phyloP scores from a whole-genome alignment of 2,888 invertebrate genomes.

The Perizoma affinitatum region DNA sequence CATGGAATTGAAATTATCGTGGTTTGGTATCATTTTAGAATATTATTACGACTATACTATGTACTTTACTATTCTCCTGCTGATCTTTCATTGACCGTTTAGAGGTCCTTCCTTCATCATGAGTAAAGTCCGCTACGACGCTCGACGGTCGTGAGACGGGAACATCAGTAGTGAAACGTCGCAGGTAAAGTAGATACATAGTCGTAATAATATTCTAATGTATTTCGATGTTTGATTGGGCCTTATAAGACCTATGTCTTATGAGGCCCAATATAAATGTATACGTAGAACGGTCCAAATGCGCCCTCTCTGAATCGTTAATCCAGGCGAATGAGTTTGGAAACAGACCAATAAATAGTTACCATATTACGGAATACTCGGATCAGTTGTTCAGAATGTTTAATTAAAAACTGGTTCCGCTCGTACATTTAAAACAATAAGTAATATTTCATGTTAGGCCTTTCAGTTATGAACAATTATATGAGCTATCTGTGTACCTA shows the following conservation, averaged over 20 bases:
- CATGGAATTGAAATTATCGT: too few relatives aligned
- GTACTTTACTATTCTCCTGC: too few relatives aligned
- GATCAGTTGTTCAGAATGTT: slow-evolving; percentile 13
- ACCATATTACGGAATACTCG: slow-evolving; percentile 2
- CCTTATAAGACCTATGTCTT: neutral
- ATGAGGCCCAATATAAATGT: neutral
- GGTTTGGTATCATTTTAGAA: too few relatives aligned
- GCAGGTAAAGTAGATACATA: too few relatives aligned
- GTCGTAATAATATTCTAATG: too few relatives aligned
- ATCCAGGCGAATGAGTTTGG: slow-evolving; percentile 8
- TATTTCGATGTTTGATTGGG: too few relatives aligned
- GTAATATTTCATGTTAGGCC: slow-evolving; percentile 6
- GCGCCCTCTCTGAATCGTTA: neutral
- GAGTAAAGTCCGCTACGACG: too few relatives aligned
- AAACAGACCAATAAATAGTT: slow-evolving; percentile 11
- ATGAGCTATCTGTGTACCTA: slow-evolving; percentile 3
- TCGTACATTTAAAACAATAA: slow-evolving; percentile 13
- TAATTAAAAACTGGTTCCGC: slow-evolving; percentile 13
- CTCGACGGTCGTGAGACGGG: too few relatives aligned
- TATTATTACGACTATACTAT: too few relatives aligned
- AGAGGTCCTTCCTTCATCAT: too few relatives aligned
- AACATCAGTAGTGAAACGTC: too few relatives aligned
- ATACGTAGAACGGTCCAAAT: slow-evolving; percentile 2
- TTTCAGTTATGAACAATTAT: slow-evolving; percentile 19
- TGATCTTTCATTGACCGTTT: too few relatives aligned